These are phyloP conservation scores for Ichneumoninae sp. DNA, from an alignment of 2,888 invertebrate genomes.

Conservation along the genomic window DNA sequence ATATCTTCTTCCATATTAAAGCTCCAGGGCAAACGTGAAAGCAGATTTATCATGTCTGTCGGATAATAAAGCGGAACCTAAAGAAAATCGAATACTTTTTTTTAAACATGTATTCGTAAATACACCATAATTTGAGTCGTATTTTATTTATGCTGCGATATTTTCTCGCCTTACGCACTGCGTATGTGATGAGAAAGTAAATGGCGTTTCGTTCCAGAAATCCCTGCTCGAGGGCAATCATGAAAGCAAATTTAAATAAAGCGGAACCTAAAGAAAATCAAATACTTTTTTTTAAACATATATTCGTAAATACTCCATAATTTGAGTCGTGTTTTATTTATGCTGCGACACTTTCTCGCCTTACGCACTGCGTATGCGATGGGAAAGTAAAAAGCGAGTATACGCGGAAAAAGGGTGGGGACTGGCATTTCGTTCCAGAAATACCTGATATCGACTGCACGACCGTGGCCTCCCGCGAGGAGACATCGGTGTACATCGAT, in stretches of 20 bases:
- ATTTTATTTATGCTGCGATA: background rate
- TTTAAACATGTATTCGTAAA: background rate
- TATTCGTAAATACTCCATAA: too few species aligned
- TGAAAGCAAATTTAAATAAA: too few species aligned
- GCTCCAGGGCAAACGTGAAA: background rate
- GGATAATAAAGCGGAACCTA: background rate
- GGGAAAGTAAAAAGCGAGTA: too few species aligned
- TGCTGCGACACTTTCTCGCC: too few species aligned
- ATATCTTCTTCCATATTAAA: background rate
- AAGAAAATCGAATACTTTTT: background rate
- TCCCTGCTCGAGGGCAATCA: background rate
- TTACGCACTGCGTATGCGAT: too few species aligned
- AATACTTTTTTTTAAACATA: too few species aligned
- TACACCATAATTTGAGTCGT: background rate
- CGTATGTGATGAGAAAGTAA: background rate
- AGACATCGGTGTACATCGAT: conserved; percentile 46
- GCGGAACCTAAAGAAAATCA: too few species aligned
- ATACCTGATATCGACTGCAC: conserved; percentile 50
- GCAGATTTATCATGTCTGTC: background rate
- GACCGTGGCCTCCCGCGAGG: conserved; percentile 53
- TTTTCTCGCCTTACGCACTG: background rate
- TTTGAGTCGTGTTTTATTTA: too few species aligned
- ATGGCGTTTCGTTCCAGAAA: conserved; percentile 45
- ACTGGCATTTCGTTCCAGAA: background rate
- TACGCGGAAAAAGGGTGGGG: too few species aligned